Percentiles rank a stretch among this genome's conserved stretches.
These are phyloP conservation scores for Dermochelys coriacea DNA, from an alignment of 2,797 vertebrate species.

Conservation along the genomic window DNA sequence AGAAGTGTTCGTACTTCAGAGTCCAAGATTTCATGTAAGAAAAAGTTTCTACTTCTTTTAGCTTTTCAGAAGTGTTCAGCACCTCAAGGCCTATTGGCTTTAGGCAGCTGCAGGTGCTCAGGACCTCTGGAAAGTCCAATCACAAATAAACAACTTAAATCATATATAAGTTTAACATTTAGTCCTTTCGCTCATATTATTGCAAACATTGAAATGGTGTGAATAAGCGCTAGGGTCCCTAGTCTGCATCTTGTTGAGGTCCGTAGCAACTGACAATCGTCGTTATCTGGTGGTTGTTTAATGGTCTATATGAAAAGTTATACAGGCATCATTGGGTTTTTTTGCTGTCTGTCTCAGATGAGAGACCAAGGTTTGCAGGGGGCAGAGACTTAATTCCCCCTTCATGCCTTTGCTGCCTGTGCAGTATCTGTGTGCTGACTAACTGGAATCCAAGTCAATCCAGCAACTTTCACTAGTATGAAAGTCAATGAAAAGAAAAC, in stretches of 20 bases:
- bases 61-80: neutral
- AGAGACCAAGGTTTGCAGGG: neutral
- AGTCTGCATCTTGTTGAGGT: neutral
- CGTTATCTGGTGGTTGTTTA: neutral
- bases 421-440: neutral
- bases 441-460: neutral
- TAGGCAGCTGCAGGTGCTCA: neutral
- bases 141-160: neutral
- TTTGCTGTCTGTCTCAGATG: neutral
- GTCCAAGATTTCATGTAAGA: neutral
- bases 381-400: neutral
- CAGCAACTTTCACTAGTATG: neutral
- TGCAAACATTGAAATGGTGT: neutral
- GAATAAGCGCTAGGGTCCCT: neutral
- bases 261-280: neutral
- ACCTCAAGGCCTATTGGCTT: neutral
- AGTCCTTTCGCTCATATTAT: neutral
- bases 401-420: neutral
- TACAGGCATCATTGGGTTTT: neutral
- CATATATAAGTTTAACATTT: neutral
- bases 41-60: neutral
- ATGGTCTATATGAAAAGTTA: neutral
- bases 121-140: neutral
- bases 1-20: neutral
- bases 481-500: neutral